phyloP scores from a whole-genome alignment of 2,888 invertebrate genomes.

The Lacanobia oleracea region DNA sequence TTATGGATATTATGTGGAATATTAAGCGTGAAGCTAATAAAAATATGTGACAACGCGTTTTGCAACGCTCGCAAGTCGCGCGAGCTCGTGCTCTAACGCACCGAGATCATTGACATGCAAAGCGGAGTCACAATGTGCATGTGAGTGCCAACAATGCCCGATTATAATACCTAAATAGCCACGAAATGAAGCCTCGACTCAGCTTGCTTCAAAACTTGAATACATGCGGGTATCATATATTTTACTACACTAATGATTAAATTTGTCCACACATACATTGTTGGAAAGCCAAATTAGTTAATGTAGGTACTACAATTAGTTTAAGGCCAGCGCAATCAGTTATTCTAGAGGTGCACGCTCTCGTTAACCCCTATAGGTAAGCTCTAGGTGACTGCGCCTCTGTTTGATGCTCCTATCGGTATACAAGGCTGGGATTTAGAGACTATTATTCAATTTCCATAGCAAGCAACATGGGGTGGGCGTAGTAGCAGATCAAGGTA shows the following conservation, averaged over 20 bases:
- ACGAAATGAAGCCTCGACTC: slow-evolving; percentile 50
- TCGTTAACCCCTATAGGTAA: slow-evolving; percentile 28
- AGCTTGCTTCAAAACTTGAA: slow-evolving; percentile 49
- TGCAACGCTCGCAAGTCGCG: slow-evolving; percentile 50
- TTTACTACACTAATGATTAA: slow-evolving; percentile 46
- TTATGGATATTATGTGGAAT: slow-evolving; percentile 7
- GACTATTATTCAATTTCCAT: slow-evolving; percentile 4
- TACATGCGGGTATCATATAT: slow-evolving; percentile 29
- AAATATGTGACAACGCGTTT: slow-evolving; percentile 56
- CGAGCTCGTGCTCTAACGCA: slow-evolving; percentile 58
- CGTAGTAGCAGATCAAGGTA: not conserved
- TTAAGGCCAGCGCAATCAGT: slow-evolving; percentile 6
- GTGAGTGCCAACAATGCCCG: slow-evolving; percentile 61
- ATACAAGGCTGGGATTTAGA: slow-evolving; percentile 6
- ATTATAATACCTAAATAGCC: slow-evolving; percentile 60
- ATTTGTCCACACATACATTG: slow-evolving; percentile 40
- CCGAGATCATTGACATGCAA: slow-evolving; percentile 68
- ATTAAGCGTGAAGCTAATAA: slow-evolving; percentile 31
- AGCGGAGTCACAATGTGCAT: slow-evolving; percentile 57
- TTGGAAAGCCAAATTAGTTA: slow-evolving; percentile 38
- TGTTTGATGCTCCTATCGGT: slow-evolving; percentile 2
- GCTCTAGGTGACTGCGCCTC: slow-evolving; percentile 29
- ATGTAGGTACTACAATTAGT: slow-evolving; percentile 28
- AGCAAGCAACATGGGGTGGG: not conserved
- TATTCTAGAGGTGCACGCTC: slow-evolving; percentile 35